Percentiles rank a stretch among this genome's conserved stretches.
Conservation (phyloP, 1,140 invertebrate species). For the Charaxes varanes region DNA sequence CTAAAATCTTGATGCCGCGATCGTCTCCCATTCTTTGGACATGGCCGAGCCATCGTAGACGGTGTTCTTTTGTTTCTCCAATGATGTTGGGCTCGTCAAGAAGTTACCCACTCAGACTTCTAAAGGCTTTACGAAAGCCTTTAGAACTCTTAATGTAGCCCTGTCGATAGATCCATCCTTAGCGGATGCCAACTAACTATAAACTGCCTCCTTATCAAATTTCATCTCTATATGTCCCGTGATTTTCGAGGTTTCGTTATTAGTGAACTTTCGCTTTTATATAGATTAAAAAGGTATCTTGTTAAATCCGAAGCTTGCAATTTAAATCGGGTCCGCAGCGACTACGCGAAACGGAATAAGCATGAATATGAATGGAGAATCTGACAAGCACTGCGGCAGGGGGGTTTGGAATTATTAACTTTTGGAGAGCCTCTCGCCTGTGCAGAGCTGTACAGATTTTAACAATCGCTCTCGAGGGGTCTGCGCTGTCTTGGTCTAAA, state of each 20-base stretch:
- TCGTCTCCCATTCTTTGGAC: too few relatives aligned
- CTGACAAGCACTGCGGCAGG: conserved; percentile 51
- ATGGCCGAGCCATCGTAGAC: too few relatives aligned
- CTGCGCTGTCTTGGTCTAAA: conserved; percentile 46
- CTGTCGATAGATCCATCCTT: too few relatives aligned
- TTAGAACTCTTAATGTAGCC: too few relatives aligned
- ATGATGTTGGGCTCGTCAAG: too few relatives aligned
- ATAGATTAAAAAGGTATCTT: conserved; percentile 28
- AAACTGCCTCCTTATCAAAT: too few relatives aligned
- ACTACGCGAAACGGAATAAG: conserved; percentile 71
- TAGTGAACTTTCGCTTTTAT: conserved; percentile 1
- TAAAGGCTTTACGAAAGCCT: too few relatives aligned
- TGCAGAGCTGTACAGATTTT: conserved; percentile 34
- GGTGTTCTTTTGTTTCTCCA: too few relatives aligned
- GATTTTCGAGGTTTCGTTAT: conserved; percentile 5
- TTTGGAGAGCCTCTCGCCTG: conserved; percentile 52
- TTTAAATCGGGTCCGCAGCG: conserved; percentile 58
- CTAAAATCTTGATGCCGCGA: too few relatives aligned
- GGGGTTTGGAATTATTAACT: conserved; percentile 68
- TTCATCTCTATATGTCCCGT: too few relatives aligned
- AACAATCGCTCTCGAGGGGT: conserved; percentile 24
- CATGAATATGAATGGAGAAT: conserved; percentile 71
- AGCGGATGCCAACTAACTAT: too few relatives aligned
- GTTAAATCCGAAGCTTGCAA: conserved; percentile 68
- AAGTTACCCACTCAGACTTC: too few relatives aligned